Base-by-base conservation (phyloP, 2,113 vertebrate genomes). In the Cichladusa arquata region DNA sequence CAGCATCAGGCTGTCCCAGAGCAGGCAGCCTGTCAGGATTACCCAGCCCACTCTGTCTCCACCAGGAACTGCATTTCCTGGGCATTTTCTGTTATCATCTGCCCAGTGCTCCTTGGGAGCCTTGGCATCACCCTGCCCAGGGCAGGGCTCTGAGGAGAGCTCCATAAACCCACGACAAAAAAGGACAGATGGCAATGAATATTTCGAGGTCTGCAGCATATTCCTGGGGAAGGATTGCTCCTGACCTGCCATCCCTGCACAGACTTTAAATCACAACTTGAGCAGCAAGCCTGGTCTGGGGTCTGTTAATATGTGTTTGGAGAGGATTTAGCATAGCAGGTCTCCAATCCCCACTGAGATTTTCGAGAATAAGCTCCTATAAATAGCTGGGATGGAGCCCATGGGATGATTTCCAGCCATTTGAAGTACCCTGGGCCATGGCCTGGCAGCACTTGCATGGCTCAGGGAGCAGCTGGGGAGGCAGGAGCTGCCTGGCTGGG, bases 271-370 rank as follows among this genome's bases (percentile, higher is more conserved):
- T 76, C 66, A 45, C 50, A 42, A 40, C 48, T 61, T 26, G 40
- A 91, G 93, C 60, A 82, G 88, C 34, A 6, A 87, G 58, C 71
- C 53, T 31, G 0, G 31, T 23, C 81, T 82, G 79, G 62, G 76
- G 40, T 42, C 66, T 93, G 79, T 53, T 79, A 81, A 42, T 66
- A 5, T 38, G 78, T 53, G 72, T 81, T 87, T 93, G 90, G 56
- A 25, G 31, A 81, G 84, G 87, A 86, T 89, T 94, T 87, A 70
- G 72, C 77, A 38, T 29, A 93, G 81, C 92, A 94, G 88, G 82
- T 62, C 58, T 81, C 58, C 88, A 76, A 67, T 42, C 40, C 88
- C 62, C 57, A 8, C 64, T 8, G 73, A 72, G 81, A 54, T 45
- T 44, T 87, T 78, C 0, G 8, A 50, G 85, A 90, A 50, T 90